A percentile compares a stretch with the other conserved stretches of the same genome.
These are phyloP conservation scores for Seriola quinqueradiata DNA, from an alignment of 2,113 vertebrate genomes.

Conservation along the genomic window DNA sequence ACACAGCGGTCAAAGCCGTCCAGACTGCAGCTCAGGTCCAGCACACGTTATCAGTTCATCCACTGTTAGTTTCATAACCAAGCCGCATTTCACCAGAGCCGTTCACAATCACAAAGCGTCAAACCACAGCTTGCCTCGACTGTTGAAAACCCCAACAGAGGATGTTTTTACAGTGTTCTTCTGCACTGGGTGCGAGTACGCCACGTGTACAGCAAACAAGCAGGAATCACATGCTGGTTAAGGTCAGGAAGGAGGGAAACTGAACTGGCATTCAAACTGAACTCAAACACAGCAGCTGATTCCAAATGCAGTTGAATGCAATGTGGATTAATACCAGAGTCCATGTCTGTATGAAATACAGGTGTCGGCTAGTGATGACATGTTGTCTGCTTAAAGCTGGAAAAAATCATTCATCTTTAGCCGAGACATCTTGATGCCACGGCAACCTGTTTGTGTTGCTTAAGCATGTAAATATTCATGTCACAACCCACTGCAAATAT, in stretches of 20 bases:
- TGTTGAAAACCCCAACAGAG: not conserved
- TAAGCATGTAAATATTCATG: not conserved
- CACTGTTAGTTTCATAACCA: slow-evolving; percentile 68
- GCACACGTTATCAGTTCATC: slow-evolving; percentile 24
- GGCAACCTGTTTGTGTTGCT: not conserved
- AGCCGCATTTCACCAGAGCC: slow-evolving; percentile 41
- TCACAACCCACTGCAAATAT: not conserved
- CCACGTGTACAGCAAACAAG: slow-evolving; percentile 49
- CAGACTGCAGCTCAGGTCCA: slow-evolving; percentile 28
- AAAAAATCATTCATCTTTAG: not conserved
- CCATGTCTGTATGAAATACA: not conserved
- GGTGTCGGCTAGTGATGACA: not conserved
- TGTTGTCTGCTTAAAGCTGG: not conserved
- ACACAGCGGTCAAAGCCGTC: slow-evolving; percentile 22
- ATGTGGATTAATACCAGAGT: not conserved
- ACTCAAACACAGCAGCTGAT: slow-evolving; percentile 32
- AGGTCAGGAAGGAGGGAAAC: slow-evolving; percentile 24
- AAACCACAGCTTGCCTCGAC: slow-evolving; percentile 30
- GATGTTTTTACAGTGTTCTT: slow-evolving; percentile 1
- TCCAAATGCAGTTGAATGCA: not conserved
- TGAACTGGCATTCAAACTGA: slow-evolving; percentile 17
- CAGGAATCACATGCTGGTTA: slow-evolving; percentile 72
- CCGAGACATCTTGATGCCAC: not conserved
- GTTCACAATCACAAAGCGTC: slow-evolving; percentile 53
- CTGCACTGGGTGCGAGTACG: slow-evolving; percentile 8